A percentile compares a stretch with the other conserved stretches of the same genome.
Conservation (phyloP, 2,888 invertebrate genomes). For the Archips xylosteana region DNA sequence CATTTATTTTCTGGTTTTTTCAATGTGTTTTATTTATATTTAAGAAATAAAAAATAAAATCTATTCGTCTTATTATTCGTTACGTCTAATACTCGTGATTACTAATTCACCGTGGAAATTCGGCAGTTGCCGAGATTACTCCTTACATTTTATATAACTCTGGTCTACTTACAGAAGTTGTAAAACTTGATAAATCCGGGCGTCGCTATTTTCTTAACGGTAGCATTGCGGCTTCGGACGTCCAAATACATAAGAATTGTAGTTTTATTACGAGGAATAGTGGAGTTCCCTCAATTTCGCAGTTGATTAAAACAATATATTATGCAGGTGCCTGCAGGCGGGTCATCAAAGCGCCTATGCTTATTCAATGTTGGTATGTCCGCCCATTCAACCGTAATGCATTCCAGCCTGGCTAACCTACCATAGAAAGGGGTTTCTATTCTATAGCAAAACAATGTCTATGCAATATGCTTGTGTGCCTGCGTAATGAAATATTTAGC, state of each 20-base stretch:
- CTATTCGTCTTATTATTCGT: too few species aligned
- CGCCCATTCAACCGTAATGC: conserved; percentile 25
- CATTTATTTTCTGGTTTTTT: too few species aligned
- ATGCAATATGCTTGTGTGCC: neutral
- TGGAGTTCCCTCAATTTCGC: conserved; percentile 41
- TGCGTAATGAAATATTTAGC: neutral
- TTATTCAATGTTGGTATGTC: conserved; percentile 22
- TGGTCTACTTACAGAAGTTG: neutral
- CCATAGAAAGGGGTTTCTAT: neutral
- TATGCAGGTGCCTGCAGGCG: conserved; percentile 45
- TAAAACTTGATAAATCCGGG: conserved; percentile 23
- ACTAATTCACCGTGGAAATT: too few species aligned
- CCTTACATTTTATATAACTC: conserved; percentile 13
- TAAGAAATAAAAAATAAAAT: too few species aligned
- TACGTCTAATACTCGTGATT: neutral
- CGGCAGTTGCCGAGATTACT: neutral
- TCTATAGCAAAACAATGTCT: neutral
- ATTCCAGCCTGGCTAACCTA: conserved; percentile 23
- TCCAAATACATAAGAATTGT: conserved; percentile 13
- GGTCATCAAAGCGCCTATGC: conserved; percentile 33
- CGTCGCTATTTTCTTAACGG: conserved; percentile 5
- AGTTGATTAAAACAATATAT: conserved; percentile 50
- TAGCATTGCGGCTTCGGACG: conserved; percentile 1
- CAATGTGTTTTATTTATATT: too few species aligned
- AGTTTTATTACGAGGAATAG: conserved; percentile 29